Conservation (phyloP, 2,113 vertebrate genomes). For the Hylia prasina region DNA sequence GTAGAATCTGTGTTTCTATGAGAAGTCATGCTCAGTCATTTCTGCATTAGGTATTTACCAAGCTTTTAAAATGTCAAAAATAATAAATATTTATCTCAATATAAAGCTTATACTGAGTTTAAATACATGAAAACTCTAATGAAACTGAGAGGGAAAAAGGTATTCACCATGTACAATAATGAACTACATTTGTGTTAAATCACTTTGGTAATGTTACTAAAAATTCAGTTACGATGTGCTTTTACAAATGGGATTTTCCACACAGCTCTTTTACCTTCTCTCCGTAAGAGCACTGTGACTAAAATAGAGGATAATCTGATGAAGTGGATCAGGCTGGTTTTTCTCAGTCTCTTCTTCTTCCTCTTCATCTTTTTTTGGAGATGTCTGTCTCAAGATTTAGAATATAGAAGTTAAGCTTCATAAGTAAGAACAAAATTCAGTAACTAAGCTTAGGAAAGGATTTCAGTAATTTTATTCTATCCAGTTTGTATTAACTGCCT, state of each 20-base stretch:
- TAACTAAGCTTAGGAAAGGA: neutral
- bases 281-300: constrained; percentile 95
- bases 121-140: neutral
- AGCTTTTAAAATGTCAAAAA: neutral
- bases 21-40: neutral
- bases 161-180: neutral
- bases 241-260: neutral
- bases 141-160: neutral
- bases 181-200: neutral
- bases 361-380: constrained; percentile 85
- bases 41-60: neutral
- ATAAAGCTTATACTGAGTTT: neutral
- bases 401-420: constrained; percentile 18
- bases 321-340: constrained; percentile 92
- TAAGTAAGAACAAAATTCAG: neutral
- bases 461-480: neutral
- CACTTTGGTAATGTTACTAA: neutral
- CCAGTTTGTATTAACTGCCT: neutral
- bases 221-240: neutral
- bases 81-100: neutral
- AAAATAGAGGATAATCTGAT: constrained; percentile 96
- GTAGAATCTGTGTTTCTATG: neutral
- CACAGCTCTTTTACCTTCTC: constrained; percentile 78
- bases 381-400: constrained; percentile 80
- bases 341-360: constrained; percentile 86